Conservation (phyloP, 1,140 invertebrate genomes). For the Drosophila punjabiensis region DNA sequence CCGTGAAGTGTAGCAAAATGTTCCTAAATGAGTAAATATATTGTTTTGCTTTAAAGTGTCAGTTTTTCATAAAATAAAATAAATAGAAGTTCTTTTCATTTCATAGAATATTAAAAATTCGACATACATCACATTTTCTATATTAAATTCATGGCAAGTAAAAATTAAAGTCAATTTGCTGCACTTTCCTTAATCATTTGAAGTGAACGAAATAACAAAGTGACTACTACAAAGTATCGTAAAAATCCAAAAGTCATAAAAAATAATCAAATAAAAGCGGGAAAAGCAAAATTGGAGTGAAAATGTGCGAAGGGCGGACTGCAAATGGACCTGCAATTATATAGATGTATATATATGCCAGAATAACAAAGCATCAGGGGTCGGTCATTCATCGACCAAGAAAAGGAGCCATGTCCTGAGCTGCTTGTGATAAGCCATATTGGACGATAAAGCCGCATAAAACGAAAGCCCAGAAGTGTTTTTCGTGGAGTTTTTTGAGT, state of each 20-base stretch:
- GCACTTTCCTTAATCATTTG: conserved; percentile 3
- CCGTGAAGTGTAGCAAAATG: neutral
- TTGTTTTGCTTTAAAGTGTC: neutral
- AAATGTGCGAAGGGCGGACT: neutral
- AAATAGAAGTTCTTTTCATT: too few relatives aligned
- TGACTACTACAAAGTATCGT: conserved; percentile 47
- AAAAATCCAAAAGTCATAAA: conserved; percentile 72
- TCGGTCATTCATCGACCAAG: conserved; percentile 35
- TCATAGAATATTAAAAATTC: neutral
- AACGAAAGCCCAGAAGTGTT: conserved; percentile 57
- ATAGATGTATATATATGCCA: conserved; percentile 1
- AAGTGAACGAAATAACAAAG: conserved; percentile 47
- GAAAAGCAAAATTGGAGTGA: conserved; percentile 2
- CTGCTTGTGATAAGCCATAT: conserved; percentile 59
- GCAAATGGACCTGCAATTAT: conserved; percentile 56
- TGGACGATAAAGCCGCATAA: conserved; percentile 64
- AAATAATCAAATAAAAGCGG: conserved; percentile 64
- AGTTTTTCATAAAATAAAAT: neutral
- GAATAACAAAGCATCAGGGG: conserved; percentile 25
- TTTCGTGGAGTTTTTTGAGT: conserved; percentile 26
- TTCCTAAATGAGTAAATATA: neutral
- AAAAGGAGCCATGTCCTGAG: neutral
- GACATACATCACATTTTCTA: neutral
- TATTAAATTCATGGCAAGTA: neutral
- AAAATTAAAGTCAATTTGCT: conserved; percentile 8